Evolutionary conservation across 2,797 vertebrate species (phyloP).

Genomic region (Sebastes matsubarae): DNA sequence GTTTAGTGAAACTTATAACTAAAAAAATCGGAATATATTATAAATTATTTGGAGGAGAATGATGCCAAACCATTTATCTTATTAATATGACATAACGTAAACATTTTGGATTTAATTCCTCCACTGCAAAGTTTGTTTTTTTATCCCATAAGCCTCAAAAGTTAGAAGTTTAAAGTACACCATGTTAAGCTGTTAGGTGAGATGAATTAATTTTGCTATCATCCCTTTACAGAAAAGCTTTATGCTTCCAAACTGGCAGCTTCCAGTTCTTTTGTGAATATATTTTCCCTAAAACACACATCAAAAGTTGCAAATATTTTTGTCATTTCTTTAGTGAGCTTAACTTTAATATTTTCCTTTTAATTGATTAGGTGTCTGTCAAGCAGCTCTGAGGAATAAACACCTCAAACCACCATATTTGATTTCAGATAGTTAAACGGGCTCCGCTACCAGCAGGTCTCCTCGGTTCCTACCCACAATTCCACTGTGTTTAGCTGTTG

Average conservation of each 20-base stretch:
- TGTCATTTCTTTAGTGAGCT: not conserved
- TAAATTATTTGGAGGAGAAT: constrained; percentile 47
- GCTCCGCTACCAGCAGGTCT: not conserved
- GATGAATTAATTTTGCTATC: not conserved
- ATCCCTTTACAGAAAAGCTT: constrained; percentile 3
- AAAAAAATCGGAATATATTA: constrained; percentile 53
- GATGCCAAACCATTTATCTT: constrained; percentile 46
- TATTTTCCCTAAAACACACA: constrained; percentile 1
- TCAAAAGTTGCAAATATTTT: not conserved
- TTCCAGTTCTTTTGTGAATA: constrained; percentile 2
- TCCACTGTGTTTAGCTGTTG: not conserved
- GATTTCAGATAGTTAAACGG: not conserved
- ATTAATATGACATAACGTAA: constrained; percentile 16
- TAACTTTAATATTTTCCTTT: not conserved
- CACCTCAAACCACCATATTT: constrained; percentile 8
- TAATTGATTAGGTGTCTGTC: not conserved
- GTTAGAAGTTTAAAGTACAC: not conserved
- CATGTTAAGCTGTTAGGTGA: not conserved
- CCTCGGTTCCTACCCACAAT: constrained; percentile 22
- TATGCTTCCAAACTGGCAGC: constrained; percentile 19
- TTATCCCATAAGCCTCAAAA: not conserved
- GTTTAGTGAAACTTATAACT: constrained; percentile 41
- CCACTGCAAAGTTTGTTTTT: not conserved
- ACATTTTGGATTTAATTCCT: constrained; percentile 8
- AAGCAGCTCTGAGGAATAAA: constrained; percentile 1